Evolutionary conservation across 2,797 vertebrate genomes (phyloP).

Genomic region (Squalus acanthias): DNA sequence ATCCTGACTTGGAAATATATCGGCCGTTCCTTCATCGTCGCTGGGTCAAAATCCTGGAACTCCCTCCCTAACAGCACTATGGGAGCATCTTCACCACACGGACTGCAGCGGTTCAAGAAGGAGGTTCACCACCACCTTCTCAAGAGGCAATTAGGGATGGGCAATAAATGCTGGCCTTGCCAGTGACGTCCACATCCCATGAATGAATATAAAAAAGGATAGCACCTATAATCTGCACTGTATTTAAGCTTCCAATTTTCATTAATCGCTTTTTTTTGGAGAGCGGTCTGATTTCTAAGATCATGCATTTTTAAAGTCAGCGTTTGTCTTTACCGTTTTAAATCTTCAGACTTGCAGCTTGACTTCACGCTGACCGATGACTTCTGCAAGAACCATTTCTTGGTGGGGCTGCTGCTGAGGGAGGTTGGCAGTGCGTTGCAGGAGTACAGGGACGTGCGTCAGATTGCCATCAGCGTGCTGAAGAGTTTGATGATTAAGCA

Average conservation of each 20-base stretch:
- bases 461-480: slow-evolving; percentile 83
- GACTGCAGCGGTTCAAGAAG: too few relatives aligned
- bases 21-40: too few relatives aligned
- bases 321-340: slow-evolving; percentile 40
- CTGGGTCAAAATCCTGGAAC: too few relatives aligned
- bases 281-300: neutral
- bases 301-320: slow-evolving; percentile 31
- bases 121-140: too few relatives aligned
- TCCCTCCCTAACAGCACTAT: too few relatives aligned
- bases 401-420: slow-evolving; percentile 83
- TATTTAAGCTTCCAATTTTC: neutral
- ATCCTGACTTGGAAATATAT: too few relatives aligned
- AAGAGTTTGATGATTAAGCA: slow-evolving; percentile 96
- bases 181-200: too few relatives aligned
- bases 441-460: slow-evolving; percentile 80
- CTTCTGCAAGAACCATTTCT: slow-evolving; percentile 95
- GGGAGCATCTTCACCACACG: too few relatives aligned
- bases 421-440: slow-evolving; percentile 87
- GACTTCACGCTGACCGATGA: slow-evolving; percentile 92
- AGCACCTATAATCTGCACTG: neutral
- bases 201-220: too few relatives aligned
- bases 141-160: too few relatives aligned
- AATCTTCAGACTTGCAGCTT: slow-evolving; percentile 78
- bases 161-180: too few relatives aligned
- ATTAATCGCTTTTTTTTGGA: neutral